Evolutionary conservation across 2,888 invertebrate genomes (phyloP).

Genomic region (Graphium colonna): DNA sequence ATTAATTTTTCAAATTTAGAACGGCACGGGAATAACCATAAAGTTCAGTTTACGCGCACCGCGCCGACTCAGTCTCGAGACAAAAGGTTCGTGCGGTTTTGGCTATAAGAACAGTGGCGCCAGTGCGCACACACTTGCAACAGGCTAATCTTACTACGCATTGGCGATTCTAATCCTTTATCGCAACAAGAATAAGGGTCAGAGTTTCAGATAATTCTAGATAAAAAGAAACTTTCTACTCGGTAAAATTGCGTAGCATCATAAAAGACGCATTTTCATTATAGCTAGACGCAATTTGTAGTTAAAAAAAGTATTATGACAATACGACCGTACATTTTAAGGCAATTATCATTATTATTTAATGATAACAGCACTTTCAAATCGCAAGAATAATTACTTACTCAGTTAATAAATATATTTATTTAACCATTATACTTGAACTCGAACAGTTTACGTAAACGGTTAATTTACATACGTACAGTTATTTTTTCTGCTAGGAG

Average conservation of each 20-base stretch:
- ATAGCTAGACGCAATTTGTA: too few species aligned
- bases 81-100: slow-evolving; percentile 14
- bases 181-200: neutral
- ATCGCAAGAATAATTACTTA: neutral
- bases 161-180: slow-evolving; percentile 15
- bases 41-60: neutral
- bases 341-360: neutral
- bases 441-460: slow-evolving; percentile 6
- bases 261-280: neutral
- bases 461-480: slow-evolving; percentile 4
- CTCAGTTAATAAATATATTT: neutral
- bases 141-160: slow-evolving; percentile 4
- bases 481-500: neutral
- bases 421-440: neutral
- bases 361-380: neutral
- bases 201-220: neutral
- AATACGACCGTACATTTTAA: neutral
- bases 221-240: neutral
- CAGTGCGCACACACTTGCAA: slow-evolving; percentile 3
- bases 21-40: neutral
- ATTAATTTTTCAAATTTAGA: slow-evolving; percentile 1
- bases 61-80: slow-evolving; percentile 1
- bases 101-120: slow-evolving; percentile 13
- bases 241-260: neutral
- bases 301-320: too few species aligned